Percentiles rank a stretch among this genome's conserved stretches.
phyloP scores from a whole-genome alignment of 2,888 invertebrate genomes.

The Corythucha ciliata region DNA sequence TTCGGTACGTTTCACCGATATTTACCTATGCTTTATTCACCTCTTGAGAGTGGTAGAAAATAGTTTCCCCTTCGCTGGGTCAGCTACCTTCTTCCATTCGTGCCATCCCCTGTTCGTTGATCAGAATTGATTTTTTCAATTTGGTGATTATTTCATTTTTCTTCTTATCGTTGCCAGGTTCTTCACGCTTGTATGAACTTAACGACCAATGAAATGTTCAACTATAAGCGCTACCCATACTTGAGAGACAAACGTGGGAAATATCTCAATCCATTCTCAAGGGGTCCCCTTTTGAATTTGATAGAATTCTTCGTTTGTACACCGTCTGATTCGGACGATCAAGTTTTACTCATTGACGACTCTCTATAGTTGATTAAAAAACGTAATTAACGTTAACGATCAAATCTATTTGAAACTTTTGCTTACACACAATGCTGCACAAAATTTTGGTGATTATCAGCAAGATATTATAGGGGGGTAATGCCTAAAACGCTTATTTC shows the following conservation, averaged over 20 bases:
- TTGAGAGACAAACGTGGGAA: slow-evolving; percentile 77
- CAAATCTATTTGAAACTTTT: too few relatives aligned
- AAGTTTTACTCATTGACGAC: slow-evolving; percentile 35
- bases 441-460: too few relatives aligned
- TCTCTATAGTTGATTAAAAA: slow-evolving; percentile 22
- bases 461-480: too few relatives aligned
- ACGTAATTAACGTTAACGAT: too few relatives aligned
- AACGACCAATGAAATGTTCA: slow-evolving; percentile 91
- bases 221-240: slow-evolving; percentile 84
- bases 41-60: not conserved
- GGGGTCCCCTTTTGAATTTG: slow-evolving; percentile 75
- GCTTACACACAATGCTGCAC: too few relatives aligned
- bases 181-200: slow-evolving; percentile 86
- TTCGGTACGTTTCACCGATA: slow-evolving; percentile 67
- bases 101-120: not conserved
- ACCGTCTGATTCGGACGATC: slow-evolving; percentile 66
- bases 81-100: not conserved
- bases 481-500: too few relatives aligned
- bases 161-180: slow-evolving; percentile 51
- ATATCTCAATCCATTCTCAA: slow-evolving; percentile 85
- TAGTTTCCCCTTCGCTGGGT: slow-evolving; percentile 3
- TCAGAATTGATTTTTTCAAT: slow-evolving; percentile 11
- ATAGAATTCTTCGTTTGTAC: slow-evolving; percentile 84
- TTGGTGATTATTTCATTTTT: too few relatives aligned
- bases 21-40: too few relatives aligned